These are phyloP conservation scores for honey bee (Apis mellifera) DNA, from an alignment of 1,140 invertebrate species.

Conservation along the genomic window Amel_HAv3.1 CM009938.2:1861501-1862000, in stretches of 20 bases:
- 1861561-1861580: slow-evolving; percentile 59
- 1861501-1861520: slow-evolving; percentile 46
- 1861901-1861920: not conserved
- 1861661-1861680: slow-evolving; percentile 9
- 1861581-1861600: slow-evolving; percentile 64
- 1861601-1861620: slow-evolving; percentile 76
- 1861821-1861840: not conserved
- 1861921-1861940: too few relatives aligned
- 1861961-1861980: too few relatives aligned
- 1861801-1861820: not conserved
- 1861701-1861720: slow-evolving; percentile 79
- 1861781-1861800: not conserved
- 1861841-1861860: too few relatives aligned
- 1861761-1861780: slow-evolving; percentile 29
- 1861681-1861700: slow-evolving; percentile 52
- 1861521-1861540: not conserved
- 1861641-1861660: slow-evolving; percentile 43
- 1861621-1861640: slow-evolving; percentile 63
- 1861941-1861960: too few relatives aligned
- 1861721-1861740: slow-evolving; percentile 51
- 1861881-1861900: not conserved
- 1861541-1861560: slow-evolving; percentile 40
- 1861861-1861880: too few relatives aligned
- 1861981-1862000: too few relatives aligned
- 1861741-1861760: slow-evolving; percentile 32